Conservation (phyloP, 2,888 invertebrate species). For the Carcina quercana region DNA sequence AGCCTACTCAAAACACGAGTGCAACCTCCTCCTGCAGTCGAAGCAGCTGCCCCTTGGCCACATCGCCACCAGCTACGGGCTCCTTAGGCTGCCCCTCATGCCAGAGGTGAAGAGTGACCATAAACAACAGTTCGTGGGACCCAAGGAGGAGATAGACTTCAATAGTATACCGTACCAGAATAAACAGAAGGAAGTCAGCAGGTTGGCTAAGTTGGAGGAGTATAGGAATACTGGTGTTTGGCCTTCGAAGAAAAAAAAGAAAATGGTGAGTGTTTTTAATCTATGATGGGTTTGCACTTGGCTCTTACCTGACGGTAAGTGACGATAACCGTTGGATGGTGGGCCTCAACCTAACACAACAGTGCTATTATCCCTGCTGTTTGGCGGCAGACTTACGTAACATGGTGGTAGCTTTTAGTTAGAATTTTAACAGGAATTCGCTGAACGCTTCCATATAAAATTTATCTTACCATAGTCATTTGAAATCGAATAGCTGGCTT, state of each 20-base stretch:
- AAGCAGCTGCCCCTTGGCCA: slow-evolving; percentile 88
- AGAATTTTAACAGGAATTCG: no score
- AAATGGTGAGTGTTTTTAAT: slow-evolving; percentile 43
- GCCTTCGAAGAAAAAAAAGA: slow-evolving; percentile 78
- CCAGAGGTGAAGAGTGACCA: slow-evolving; percentile 88
- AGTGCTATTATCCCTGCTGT: no score
- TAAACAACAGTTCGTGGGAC: slow-evolving; percentile 45
- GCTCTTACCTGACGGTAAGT: no score
- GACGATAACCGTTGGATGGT: slow-evolving; percentile 15
- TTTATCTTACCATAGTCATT: no score
- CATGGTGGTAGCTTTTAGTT: no score
- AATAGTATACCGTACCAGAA: slow-evolving; percentile 86
- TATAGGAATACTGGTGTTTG: slow-evolving; percentile 84
- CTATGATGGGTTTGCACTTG: no score
- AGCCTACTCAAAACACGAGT: slow-evolving; percentile 97
- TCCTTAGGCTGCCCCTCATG: slow-evolving; percentile 94
- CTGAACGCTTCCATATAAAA: no score
- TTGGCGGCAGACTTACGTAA: no score
- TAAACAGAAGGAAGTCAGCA: slow-evolving; percentile 82
- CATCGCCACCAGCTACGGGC: slow-evolving; percentile 91
- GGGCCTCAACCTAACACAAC: no score
- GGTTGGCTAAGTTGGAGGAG: slow-evolving; percentile 80
- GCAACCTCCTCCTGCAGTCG: slow-evolving; percentile 87
- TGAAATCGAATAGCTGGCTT: no score
- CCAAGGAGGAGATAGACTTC: slow-evolving; percentile 76